These are phyloP conservation scores for Megalopta genalis DNA, from an alignment of 1,140 invertebrate species.

Conservation along the genomic window DNA sequence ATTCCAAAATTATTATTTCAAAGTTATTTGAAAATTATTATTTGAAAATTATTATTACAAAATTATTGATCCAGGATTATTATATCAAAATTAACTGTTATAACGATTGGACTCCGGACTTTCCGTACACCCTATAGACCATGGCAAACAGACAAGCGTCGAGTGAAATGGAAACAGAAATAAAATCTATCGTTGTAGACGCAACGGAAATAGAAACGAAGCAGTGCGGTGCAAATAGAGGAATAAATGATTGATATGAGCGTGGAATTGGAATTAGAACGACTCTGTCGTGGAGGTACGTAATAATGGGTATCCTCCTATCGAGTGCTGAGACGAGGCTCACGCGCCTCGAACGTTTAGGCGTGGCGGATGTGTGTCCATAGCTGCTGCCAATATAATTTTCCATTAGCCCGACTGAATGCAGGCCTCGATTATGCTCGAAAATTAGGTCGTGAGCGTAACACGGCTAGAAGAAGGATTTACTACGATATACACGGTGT, in stretches of 20 bases:
- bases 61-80: too few relatives aligned
- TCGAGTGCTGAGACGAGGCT: not conserved
- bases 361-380: not conserved
- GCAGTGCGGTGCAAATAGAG: not conserved
- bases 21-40: too few relatives aligned
- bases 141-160: not conserved
- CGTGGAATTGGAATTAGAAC: not conserved
- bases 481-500: not conserved
- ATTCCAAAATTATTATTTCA: too few relatives aligned
- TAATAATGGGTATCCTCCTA: not conserved
- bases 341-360: not conserved
- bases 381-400: slow-evolving; percentile 4
- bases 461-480: not conserved
- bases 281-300: not conserved
- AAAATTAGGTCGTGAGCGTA: slow-evolving; percentile 13
- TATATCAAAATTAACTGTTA: too few relatives aligned
- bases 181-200: not conserved
- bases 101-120: not conserved
- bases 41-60: too few relatives aligned
- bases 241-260: not conserved
- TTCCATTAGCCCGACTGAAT: slow-evolving; percentile 14
- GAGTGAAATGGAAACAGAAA: not conserved
- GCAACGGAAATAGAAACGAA: not conserved
- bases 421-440: slow-evolving; percentile 9
- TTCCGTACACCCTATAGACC: not conserved